Evolutionary conservation across 2,888 invertebrate species (phyloP), one percentile per base, ranked within the genome.

Genomic region (Tiliacea aurago): DNA sequence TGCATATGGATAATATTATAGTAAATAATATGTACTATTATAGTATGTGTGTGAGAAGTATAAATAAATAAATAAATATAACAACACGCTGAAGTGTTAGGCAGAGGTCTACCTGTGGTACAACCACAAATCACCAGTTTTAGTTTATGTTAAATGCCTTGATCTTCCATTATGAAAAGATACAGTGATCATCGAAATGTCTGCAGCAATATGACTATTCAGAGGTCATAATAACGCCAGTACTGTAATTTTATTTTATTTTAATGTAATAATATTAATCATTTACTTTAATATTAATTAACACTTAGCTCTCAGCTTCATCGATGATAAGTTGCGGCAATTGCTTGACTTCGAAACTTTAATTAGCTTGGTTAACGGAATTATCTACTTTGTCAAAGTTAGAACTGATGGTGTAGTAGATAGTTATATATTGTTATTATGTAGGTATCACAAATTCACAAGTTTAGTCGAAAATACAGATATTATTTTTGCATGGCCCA

Each of bases 301-400:
- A 75, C 59, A 58, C 55, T 33, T 55, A 58, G 33, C n/a, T 62
- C 15, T 61, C 37, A 61, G 65, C 45, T 66, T 28, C 10, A 66
- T 51, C 13, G 51, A 63, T 66, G 20, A 66, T 43, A 73, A 73
- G 61, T 80, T 67, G 62, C 61, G 56, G n/a, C 41, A 61, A 68
- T 74, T 45, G 64, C 45, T 74, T 68, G 53, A 75, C 75, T 80
- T 64, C 28, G 20, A 56, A 78, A 78, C 65, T 80, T 75, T 65
- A 75, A 78, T 80, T 56, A 70, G 55, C 61, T 73, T 20, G 62
- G 66, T 73, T 66, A 66, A 53, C 62, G 58, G 56, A 72, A 55
- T 67, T 53, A 78, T 56, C 62, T 41, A 78, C 66, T 66, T 80
- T 56, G 56, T 66, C 66, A 65, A 63, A 80, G 45, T 73, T 78